Conservation (phyloP, 2,797 vertebrate species). For the Podarcis lilfordi region DNA sequence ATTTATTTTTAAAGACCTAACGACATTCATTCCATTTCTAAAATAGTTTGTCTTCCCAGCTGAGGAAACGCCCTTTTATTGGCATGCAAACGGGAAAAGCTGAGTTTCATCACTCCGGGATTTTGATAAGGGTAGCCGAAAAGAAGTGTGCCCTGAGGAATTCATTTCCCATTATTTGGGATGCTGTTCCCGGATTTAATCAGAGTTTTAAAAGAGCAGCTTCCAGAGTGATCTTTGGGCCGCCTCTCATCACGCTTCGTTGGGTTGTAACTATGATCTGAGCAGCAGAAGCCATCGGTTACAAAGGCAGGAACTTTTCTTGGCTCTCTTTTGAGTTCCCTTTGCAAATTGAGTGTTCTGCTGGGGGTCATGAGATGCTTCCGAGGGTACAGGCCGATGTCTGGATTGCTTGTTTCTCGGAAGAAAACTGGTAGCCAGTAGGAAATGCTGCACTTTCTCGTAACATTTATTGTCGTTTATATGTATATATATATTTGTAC, state of each 20-base stretch:
- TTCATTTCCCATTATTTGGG: neutral
- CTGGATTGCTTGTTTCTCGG: constrained; percentile 33
- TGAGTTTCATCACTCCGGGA: neutral
- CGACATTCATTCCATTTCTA: constrained; percentile 27
- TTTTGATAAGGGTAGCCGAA: neutral
- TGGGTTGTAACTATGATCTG: constrained; percentile 16
- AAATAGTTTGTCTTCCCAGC: neutral
- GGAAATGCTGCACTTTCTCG: constrained; percentile 30
- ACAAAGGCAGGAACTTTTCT: neutral
- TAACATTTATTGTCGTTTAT: too few species aligned
- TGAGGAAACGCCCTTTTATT: neutral
- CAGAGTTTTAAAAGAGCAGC: neutral
- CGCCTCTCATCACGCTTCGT: neutral
- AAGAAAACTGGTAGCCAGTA: constrained; percentile 41
- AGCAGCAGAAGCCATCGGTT: neutral
- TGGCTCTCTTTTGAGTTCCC: neutral
- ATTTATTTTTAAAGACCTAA: constrained; percentile 43
- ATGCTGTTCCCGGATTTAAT: neutral
- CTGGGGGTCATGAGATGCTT: constrained; percentile 39
- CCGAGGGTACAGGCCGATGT: constrained; percentile 35
- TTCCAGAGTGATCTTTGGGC: constrained; percentile 11
- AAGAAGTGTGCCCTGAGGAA: neutral
- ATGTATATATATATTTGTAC: too few species aligned
- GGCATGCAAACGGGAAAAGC: neutral
- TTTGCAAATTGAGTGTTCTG: neutral